Percentiles rank a stretch among this genome's conserved stretches.
These are phyloP conservation scores for Yasuhikotakia modesta DNA, from an alignment of 2,797 vertebrate genomes.

Conservation along the genomic window DNA sequence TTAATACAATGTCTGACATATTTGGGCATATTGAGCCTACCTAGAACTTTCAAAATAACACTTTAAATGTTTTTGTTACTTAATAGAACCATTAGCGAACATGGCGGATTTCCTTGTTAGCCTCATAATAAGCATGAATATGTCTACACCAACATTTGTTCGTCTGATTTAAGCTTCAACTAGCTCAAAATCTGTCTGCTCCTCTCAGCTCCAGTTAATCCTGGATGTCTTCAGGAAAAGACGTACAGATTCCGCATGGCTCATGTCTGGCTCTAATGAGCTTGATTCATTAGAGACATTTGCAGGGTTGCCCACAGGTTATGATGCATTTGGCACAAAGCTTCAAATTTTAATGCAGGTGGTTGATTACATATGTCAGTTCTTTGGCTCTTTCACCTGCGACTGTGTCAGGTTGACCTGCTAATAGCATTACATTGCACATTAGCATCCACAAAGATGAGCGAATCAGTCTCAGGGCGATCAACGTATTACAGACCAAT, in stretches of 20 bases:
- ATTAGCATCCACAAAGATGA: constrained; percentile 58
- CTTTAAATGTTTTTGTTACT: too few species aligned
- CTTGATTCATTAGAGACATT: constrained; percentile 50
- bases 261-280: constrained; percentile 48
- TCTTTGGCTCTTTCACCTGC: constrained; percentile 38
- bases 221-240: constrained; percentile 7
- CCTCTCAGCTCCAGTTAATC: not conserved
- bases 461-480: constrained; percentile 63
- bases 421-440: constrained; percentile 55
- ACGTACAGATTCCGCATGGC: constrained; percentile 24
- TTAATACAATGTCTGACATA: too few species aligned
- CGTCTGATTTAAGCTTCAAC: constrained; percentile 5
- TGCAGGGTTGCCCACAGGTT: constrained; percentile 38
- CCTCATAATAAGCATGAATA: not conserved
- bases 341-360: constrained; percentile 41
- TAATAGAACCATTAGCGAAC: too few species aligned
- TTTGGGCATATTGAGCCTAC: too few species aligned
- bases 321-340: constrained; percentile 49
- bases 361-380: constrained; percentile 51
- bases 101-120: not conserved
- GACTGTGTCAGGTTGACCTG: constrained; percentile 11
- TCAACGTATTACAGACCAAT: constrained; percentile 70
- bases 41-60: too few species aligned
- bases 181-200: not conserved
- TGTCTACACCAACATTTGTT: constrained; percentile 8